Conservation (phyloP, 30 jellyfish, hydroid and myxozoan species). For the Sanderia malayensis region DNA sequence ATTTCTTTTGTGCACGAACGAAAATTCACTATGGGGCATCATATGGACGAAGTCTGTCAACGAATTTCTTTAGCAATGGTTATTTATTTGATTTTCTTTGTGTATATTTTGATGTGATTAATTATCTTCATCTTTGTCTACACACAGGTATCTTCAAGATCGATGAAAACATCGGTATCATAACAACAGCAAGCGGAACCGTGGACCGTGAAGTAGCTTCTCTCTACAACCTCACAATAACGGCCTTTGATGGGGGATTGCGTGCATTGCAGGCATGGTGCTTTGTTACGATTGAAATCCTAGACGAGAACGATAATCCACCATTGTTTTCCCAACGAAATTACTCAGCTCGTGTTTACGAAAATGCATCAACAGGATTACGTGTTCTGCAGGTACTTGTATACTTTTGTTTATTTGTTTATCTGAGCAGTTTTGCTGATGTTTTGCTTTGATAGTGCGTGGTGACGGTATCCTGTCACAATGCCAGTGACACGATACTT, state of each 20-base stretch:
- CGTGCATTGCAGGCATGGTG: conserved; percentile 46
- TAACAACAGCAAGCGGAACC: conserved; percentile 32
- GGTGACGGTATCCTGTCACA: no score
- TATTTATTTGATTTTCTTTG: no score
- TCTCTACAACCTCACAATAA: conserved; percentile 51
- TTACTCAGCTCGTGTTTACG: conserved; percentile 17
- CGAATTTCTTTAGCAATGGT: no score
- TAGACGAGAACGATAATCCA: conserved; percentile 73
- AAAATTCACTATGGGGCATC: no score
- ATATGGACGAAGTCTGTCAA: no score
- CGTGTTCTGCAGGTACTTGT: conserved; percentile 27
- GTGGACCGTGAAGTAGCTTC: conserved; percentile 66
- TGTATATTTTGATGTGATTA: no score
- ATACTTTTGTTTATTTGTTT: no score
- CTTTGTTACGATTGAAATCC: conserved; percentile 27
- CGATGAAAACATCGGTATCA: conserved; percentile 47
- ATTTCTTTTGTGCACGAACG: no score
- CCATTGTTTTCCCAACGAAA: conserved; percentile 52
- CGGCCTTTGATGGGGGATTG: conserved; percentile 66
- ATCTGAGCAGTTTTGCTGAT: no score
- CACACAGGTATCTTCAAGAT: conserved; percentile 33
- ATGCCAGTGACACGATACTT: no score
- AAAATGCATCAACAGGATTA: conserved; percentile 39
- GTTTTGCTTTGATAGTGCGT: no score
- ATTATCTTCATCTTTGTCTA: no score